Base-by-base conservation (phyloP, 1,140 invertebrate species). In the Eumeta japonica region DNA sequence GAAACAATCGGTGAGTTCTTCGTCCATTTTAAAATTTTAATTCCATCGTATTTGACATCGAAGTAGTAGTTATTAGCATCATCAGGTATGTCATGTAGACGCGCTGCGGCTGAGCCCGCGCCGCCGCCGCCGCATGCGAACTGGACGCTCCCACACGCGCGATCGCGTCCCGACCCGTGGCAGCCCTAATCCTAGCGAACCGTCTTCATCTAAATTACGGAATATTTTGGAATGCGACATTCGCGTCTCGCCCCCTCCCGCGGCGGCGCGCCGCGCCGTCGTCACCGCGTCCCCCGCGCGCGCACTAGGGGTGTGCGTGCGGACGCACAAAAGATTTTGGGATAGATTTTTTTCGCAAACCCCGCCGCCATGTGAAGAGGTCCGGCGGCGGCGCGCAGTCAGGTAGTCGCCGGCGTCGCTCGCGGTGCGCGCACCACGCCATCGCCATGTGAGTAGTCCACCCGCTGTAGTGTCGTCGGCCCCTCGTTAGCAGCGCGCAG, bases 131-230 rank as follows among this genome's bases (percentile, higher is more conserved):
- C 20, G 20, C 20, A 24, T n/a, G 7, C 20, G 20, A 7, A 7
- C 7, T n/a, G 20, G n/a, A 24, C 20, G 7, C n/a, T 24, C 7
- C n/a, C n/a, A 24, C n/a, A n/a, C 7, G 7, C n/a, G 20, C 7
- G n/a, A 24, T 24, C n/a, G 20, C 20, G 20, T 24, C 20, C 20
- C n/a, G n/a, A 7, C 7, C 7, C 20, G n/a, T n/a, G 41, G 20
- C 68, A 71, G 46, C 68, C 68, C 68, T 74, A 70, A 71, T 74
- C 66, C 68, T 67, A 74, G 68, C 62, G 51, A 74, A 74, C 66
- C 62, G 13, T 71, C 53, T 58, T 68, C 70, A 74, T 74, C 70
- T 74, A 71, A 65, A 65, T 74, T 70, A 74, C 68, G 66, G 66
- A 71, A 71, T 64, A 67, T 65, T 71, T 72, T 68, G 70, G 67